Evolutionary conservation across 2,888 invertebrate species (phyloP), one percentile per base, ranked within the genome.

Genomic region (Thumatha senex): DNA sequence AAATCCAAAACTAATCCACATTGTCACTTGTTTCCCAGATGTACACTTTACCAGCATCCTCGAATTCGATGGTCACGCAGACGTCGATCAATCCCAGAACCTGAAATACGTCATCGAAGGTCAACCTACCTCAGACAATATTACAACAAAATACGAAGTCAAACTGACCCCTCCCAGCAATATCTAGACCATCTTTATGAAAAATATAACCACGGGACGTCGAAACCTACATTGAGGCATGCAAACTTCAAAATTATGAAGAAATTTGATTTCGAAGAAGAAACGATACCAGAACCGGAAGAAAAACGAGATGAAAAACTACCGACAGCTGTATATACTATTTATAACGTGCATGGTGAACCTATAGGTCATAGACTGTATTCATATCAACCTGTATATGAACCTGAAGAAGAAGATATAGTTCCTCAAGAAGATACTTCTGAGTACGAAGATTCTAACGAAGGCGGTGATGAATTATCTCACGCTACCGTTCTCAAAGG

Each of bases 1-100:
- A 4, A 2, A 24, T 4, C 5, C 18, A 24, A 24, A 24, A 24
- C 3, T 24, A 4, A 24, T 24, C 5, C 18, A 24, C 2, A 24
- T 24, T 24, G 3, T 24, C 5, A 24, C 18, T 24, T 24, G n/a
- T 3, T 11, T 38, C 15, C 0, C 69, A 95, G 94, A 70, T 98
- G 98, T 73, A 92, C 95, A 0, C 93, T 95, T 0, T 97, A 96
- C 7, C 96, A 97, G 74, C 98, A 98, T 86, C 98, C 98, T 0
- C 92, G 97, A 9, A 93, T 97, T 34, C 92, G 97, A 43, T 97
- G 96, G 96, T 96, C 95, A 70, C 92, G 96, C 24, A 90, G 93
- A 58, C 93, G 94, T 1, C 86, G 95, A 45, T 94, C 95, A 0
- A 80, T 92, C 0, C 72, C 88, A 44, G 85, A 89, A 34, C 72